Base-by-base conservation (phyloP, 2,797 vertebrate species). In the Artibeus jamaicensis region DNA sequence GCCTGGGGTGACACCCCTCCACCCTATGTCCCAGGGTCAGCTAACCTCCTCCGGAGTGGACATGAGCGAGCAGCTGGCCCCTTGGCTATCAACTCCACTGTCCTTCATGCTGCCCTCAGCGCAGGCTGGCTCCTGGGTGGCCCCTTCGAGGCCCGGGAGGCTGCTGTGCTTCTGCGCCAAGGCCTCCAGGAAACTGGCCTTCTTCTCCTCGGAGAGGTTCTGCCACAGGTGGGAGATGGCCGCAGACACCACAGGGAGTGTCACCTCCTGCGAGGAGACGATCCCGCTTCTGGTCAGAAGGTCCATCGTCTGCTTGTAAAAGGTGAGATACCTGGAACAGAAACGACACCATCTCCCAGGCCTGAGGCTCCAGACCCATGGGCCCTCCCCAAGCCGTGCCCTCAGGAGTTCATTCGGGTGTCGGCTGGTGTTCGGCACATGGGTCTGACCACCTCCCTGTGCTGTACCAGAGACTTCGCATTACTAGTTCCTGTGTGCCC, bases 161-260 rank as follows among this genome's bases (percentile, higher is more conserved):
- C 24, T 19, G 0, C 59, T 46, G 18, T 55, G 83, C 70, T 48
- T 50, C 93, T 98, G 98, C 14, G 96, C 92, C 94, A 96, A 98
- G 92, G 96, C 97, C 96, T 98, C 98, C 93, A 98, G 98, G 95
- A 98, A 92, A 29, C 82, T 94, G 53, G 97, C 95, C 94, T 98
- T 98, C 92, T 79, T 98, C 90, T 99, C 98, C 93, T 98, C 98
- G 3, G 98, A 96, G 55, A 99, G 98, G 86, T 97, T 98, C 97
- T 98, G 98, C 99, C 99, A 99, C 94, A 99, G 96, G 73, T 98
- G 98, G 77, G 98, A 99, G 96, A 99, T 98, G 95, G 99, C 98
- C 2, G 98, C 98, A 0, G 99, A 99, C 96, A 99, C 98, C 48
- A 98, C 96, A 59, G 99, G 97, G 53, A 99, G 97, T 2, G 94